phyloP scores from a whole-genome alignment of 2,113 vertebrate genomes.

The Oreochromis spilurus region DNA sequence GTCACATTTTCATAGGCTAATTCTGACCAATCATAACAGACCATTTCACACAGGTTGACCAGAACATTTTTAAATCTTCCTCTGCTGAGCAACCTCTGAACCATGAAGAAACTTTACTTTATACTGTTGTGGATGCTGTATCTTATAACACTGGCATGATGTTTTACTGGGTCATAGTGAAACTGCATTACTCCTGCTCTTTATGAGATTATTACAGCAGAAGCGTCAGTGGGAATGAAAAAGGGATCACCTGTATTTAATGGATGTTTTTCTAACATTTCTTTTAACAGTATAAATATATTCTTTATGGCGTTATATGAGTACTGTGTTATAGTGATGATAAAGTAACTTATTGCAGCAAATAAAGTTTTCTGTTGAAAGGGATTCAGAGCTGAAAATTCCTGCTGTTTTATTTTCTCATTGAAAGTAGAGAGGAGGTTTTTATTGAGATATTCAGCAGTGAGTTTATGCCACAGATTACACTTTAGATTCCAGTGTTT shows the following conservation, averaged over 20 bases:
- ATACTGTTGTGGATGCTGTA: neutral
- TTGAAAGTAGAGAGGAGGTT: neutral
- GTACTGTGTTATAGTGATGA: neutral
- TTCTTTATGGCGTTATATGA: neutral
- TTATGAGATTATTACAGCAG: neutral
- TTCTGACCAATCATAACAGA: neutral
- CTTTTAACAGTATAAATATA: neutral
- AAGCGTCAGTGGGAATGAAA: neutral
- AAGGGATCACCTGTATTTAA: neutral
- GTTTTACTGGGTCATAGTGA: neutral
- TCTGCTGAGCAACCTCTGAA: neutral
- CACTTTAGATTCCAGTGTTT: neutral
- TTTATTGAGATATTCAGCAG: neutral
- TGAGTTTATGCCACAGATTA: neutral
- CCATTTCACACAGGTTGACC: neutral
- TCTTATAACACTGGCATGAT: neutral
- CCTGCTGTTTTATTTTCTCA: neutral
- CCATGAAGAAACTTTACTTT: neutral
- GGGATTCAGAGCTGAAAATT: neutral
- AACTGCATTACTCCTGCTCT: neutral
- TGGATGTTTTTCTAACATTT: neutral
- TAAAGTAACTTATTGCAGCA: neutral
- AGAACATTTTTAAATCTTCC: neutral
- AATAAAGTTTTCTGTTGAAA: neutral
- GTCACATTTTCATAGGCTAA: neutral